These are phyloP conservation scores for Allygus modestus DNA, from an alignment of 2,888 invertebrate species.

Conservation along the genomic window DNA sequence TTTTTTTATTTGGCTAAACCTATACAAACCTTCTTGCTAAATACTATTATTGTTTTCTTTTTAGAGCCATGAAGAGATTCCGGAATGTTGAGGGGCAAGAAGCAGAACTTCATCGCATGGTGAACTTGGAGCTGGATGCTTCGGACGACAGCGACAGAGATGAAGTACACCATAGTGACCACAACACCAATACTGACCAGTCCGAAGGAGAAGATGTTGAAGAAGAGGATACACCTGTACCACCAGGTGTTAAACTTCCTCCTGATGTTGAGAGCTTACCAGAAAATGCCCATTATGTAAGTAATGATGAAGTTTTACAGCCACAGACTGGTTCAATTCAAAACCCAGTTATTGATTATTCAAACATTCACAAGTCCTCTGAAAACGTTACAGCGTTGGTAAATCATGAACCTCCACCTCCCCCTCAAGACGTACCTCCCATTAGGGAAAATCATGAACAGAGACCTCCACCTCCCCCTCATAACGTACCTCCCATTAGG, in stretches of 20 bases:
- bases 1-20: too few relatives aligned
- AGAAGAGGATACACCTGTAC: background rate
- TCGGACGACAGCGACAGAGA: slow-evolving; percentile 22
- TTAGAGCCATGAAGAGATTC: too few relatives aligned
- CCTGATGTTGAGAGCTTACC: background rate
- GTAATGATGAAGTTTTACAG: background rate
- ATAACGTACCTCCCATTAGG: background rate
- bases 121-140: slow-evolving; percentile 1
- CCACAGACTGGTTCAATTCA: background rate
- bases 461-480: background rate
- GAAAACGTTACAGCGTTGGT: too few relatives aligned
- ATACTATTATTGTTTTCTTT: too few relatives aligned
- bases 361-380: too few relatives aligned
- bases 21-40: too few relatives aligned
- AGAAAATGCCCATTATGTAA: background rate
- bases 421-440: too few relatives aligned
- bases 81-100: too few relatives aligned
- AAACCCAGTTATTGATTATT: background rate
- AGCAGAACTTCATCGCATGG: background rate
- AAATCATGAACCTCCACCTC: too few relatives aligned
- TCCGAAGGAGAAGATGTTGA: background rate
- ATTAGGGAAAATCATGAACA: too few relatives aligned
- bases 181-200: background rate
- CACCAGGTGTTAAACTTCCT: slow-evolving; percentile 1
- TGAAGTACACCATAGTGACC: background rate